Conservation (phyloP, 2,797 vertebrate genomes). For the Zalophus californianus region DNA sequence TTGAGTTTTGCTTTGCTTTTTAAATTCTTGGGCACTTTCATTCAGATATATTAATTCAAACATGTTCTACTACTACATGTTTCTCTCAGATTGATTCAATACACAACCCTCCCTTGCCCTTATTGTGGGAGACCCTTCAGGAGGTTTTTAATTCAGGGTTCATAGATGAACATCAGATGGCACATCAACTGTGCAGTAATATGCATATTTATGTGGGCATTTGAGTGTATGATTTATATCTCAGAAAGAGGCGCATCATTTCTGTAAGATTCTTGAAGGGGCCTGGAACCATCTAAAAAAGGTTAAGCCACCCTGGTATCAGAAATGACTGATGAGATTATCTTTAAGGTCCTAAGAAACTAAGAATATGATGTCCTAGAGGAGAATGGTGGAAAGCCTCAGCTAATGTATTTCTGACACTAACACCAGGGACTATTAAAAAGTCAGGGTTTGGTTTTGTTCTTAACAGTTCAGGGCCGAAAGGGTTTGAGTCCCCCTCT, state of each 20-base stretch:
- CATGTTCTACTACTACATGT: background rate
- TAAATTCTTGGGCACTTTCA: background rate
- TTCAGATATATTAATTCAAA: constrained; percentile 25
- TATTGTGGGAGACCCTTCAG: background rate
- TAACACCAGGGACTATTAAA: background rate
- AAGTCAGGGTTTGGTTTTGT: background rate
- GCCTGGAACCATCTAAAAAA: background rate
- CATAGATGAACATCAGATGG: background rate
- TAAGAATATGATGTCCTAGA: background rate
- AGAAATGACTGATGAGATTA: background rate
- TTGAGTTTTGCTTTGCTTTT: background rate
- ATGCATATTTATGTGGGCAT: background rate
- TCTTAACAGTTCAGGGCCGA: background rate
- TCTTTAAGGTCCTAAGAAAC: background rate
- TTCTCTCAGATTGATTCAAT: background rate
- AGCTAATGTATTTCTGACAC: background rate
- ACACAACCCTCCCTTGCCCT: background rate
- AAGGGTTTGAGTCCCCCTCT: background rate
- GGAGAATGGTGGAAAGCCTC: background rate
- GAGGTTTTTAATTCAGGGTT: constrained; percentile 8
- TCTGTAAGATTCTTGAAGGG: background rate
- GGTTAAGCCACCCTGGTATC: background rate
- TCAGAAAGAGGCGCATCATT: background rate
- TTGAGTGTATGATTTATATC: background rate
- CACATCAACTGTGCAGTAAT: background rate